Conservation (phyloP, 2,888 invertebrate species). For the Odontomyia ornata region DNA sequence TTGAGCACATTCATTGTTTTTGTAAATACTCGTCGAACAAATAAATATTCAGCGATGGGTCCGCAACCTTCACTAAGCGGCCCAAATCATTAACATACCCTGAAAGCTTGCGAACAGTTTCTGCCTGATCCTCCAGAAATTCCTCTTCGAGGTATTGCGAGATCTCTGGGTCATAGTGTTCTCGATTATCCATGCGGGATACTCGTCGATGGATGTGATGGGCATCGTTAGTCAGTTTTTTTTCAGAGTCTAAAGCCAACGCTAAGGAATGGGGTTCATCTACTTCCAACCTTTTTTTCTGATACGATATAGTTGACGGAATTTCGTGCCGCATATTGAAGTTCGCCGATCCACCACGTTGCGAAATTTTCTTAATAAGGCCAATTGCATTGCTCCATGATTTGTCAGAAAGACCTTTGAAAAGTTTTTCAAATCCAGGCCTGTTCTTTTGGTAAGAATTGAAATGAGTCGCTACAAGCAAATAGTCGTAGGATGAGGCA, state of each 20-base stretch:
- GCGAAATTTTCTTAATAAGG: slow-evolving; percentile 79
- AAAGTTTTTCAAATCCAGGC: slow-evolving; percentile 78
- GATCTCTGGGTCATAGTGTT: slow-evolving; percentile 74
- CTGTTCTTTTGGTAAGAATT: slow-evolving; percentile 80
- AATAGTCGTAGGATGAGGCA: slow-evolving; percentile 77
- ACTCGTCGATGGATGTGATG: slow-evolving; percentile 74
- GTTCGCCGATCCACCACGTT: slow-evolving; percentile 74
- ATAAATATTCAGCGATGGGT: slow-evolving; percentile 73
- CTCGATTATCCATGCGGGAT: slow-evolving; percentile 64
- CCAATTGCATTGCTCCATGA: slow-evolving; percentile 79
- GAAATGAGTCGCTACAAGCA: slow-evolving; percentile 79
- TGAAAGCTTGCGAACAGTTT: slow-evolving; percentile 74
- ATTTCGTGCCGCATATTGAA: slow-evolving; percentile 62
- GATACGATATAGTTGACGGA: slow-evolving; percentile 52
- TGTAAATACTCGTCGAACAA: slow-evolving; percentile 75
- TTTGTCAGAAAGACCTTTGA: slow-evolving; percentile 76
- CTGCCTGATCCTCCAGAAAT: slow-evolving; percentile 75
- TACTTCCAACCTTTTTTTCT: slow-evolving; percentile 57
- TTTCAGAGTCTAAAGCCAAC: slow-evolving; percentile 79
- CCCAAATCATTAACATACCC: slow-evolving; percentile 79
- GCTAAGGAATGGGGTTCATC: slow-evolving; percentile 77
- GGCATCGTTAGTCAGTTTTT: slow-evolving; percentile 74
- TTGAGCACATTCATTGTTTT: slow-evolving; percentile 58
- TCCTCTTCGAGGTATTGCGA: slow-evolving; percentile 81
- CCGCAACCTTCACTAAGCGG: slow-evolving; percentile 69